phyloP scores from a whole-genome alignment of 2,888 invertebrate species.

The Amaurobius ferox region DNA sequence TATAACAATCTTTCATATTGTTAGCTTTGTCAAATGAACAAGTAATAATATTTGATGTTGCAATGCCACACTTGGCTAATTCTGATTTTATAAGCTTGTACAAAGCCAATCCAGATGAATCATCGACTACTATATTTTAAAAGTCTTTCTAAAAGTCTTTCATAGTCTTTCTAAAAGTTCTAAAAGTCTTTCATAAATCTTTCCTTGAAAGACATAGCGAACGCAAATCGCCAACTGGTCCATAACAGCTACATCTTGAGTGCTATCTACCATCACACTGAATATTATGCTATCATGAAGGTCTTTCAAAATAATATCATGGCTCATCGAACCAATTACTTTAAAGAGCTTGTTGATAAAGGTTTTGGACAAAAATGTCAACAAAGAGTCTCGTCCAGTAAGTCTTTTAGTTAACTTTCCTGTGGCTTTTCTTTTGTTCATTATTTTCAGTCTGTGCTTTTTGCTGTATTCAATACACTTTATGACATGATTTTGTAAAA shows the following conservation, averaged over 20 bases:
- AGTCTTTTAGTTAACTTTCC: not conserved
- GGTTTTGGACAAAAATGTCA: slow-evolving; percentile 1
- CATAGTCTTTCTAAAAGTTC: too few species aligned
- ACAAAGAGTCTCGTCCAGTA: not conserved
- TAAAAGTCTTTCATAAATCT: not conserved
- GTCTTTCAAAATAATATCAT: not conserved
- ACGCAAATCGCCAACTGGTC: not conserved
- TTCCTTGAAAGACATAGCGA: slow-evolving; percentile 1
- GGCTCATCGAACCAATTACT: not conserved
- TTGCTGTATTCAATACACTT: slow-evolving; percentile 2
- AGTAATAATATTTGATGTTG: not conserved
- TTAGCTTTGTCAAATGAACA: slow-evolving; percentile 5
- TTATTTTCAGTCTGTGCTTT: slow-evolving; percentile 15
- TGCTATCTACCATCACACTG: not conserved
- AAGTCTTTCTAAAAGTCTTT: too few species aligned
- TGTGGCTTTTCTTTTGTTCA: not conserved
- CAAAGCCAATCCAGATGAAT: not conserved
- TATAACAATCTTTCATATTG: slow-evolving; percentile 8
- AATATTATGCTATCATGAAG: not conserved
- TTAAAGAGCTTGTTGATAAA: not conserved
- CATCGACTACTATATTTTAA: not conserved
- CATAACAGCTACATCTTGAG: slow-evolving; percentile 20
- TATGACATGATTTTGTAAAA: slow-evolving; percentile 5
- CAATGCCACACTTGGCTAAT: slow-evolving; percentile 1
- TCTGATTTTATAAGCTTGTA: slow-evolving; percentile 19